phyloP scores from a whole-genome alignment of 2,888 invertebrate species.

The Lepetodrilus schrolli region DNA sequence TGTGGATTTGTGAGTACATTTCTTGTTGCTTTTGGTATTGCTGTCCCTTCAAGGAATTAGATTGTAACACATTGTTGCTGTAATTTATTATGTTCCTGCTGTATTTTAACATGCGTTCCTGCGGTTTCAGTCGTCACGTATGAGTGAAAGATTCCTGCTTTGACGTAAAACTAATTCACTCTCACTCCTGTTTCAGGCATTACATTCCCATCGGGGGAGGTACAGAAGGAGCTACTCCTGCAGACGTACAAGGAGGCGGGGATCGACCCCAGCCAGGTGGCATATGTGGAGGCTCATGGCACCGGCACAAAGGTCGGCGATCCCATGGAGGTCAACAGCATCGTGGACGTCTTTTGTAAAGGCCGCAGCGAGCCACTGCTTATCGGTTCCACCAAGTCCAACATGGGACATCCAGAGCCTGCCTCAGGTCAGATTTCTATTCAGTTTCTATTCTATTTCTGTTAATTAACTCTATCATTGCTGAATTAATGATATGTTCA shows the following conservation, averaged over 20 bases:
- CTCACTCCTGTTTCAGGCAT: conserved; percentile 74
- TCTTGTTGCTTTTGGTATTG: neutral
- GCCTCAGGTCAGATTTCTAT: conserved; percentile 75
- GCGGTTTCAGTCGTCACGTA: neutral
- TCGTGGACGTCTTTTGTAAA: conserved; percentile 81
- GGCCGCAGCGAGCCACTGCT: conserved; percentile 81
- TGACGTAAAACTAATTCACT: no score
- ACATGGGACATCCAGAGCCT: conserved; percentile 98
- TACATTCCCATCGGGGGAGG: conserved; percentile 79
- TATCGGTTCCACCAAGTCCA: conserved; percentile 97
- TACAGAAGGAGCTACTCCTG: conserved; percentile 81
- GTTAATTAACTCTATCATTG: no score
- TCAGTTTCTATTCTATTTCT: neutral
- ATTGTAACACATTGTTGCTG: no score
- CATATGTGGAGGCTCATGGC: conserved; percentile 97
- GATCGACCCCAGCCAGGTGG: conserved; percentile 87
- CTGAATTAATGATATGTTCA: no score
- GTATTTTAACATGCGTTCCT: neutral
- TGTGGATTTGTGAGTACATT: no score
- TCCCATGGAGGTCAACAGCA: conserved; percentile 96
- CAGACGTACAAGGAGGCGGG: conserved; percentile 91
- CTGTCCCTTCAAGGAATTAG: no score
- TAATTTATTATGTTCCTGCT: neutral
- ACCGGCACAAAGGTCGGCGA: conserved; percentile 97
- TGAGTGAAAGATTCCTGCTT: no score